These are phyloP conservation scores for Drosophila neocordata DNA, from an alignment of 1,140 invertebrate species.

Conservation along the genomic window DNA sequence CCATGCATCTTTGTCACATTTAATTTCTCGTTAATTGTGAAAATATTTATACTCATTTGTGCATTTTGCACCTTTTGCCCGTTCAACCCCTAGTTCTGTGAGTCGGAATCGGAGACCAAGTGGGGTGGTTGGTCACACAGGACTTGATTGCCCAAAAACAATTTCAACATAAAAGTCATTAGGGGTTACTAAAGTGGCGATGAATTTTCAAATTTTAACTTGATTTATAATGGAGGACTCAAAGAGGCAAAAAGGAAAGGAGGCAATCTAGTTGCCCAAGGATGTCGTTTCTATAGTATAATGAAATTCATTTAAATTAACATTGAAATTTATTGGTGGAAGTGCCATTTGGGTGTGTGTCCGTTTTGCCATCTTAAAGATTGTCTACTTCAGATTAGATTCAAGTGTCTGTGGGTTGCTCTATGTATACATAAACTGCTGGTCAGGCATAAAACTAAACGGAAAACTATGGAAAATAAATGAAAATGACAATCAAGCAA, in stretches of 20 bases:
- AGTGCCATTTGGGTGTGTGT: conserved; percentile 58
- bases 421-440: conserved; percentile 32
- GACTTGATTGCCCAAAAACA: conserved; percentile 76
- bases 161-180: conserved; percentile 77
- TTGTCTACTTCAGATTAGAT: conserved; percentile 62
- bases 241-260: not conserved
- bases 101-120: conserved; percentile 23
- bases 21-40: conserved; percentile 81
- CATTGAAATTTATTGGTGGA: conserved; percentile 75
- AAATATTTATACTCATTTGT: conserved; percentile 82
- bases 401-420: conserved; percentile 5
- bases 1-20: conserved; percentile 75
- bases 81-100: conserved; percentile 37
- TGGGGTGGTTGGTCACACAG: conserved; percentile 56
- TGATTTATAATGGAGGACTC: conserved; percentile 69
- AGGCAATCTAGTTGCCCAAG: not conserved
- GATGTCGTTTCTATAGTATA: conserved; percentile 32
- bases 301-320: conserved; percentile 80
- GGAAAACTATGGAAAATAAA: conserved; percentile 65
- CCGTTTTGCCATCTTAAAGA: conserved; percentile 64
- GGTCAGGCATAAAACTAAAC: conserved; percentile 41
- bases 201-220: conserved; percentile 78
- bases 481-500: conserved; percentile 60
- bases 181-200: conserved; percentile 82
- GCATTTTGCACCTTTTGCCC: conserved; percentile 78